Base-by-base conservation (phyloP, 2,113 vertebrate genomes). In the Aythya baeri region DNA sequence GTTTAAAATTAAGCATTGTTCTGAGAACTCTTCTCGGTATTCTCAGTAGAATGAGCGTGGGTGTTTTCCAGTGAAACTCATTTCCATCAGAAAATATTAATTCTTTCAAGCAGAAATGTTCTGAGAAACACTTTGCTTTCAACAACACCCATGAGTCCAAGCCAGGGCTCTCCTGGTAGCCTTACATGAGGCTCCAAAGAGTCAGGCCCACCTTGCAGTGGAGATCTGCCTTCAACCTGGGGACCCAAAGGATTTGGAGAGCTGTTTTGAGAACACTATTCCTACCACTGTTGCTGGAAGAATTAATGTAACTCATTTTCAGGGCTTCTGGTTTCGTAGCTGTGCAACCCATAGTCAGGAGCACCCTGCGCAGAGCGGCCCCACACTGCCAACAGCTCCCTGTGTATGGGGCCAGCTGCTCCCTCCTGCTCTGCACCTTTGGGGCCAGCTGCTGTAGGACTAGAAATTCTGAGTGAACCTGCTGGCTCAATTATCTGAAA, bases 1-100 rank as follows among this genome's bases (percentile, higher is more conserved):
- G 7, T 94, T 95, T 91, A 86, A 92, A 95, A 79, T 84, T 34
- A 87, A 72, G 54, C 58, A 66, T 62, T 86, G 41, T 88, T 93
- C 22, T 44, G 17, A 88, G 73, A 76, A 68, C 23, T 80, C 75
- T 73, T 72, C 68, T 72, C 78, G 73, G 54, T 82, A 46, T 87
- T 83, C 63, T 87, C 67, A 71, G 50, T n/a, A 58, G 93, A 68
- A 94, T 43, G 15, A 74, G 16, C 1, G 17, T 82, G 58, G 86
- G 57, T 74, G 41, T 88, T 83, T 90, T 86, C 50, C 70, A 88
- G 44, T 0, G 0, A 82, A 91, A 73, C 25, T 50, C n/a, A 17
- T 76, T 88, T 84, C 44, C 9, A 18, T 76, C 70, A 92, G 66
- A 86, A 95, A 79, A 61, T 63, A 68, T 10, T 36, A 34, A 71